phyloP scores from a whole-genome alignment of 1,140 invertebrate species.

The Sarcophaga peregrina region DNA sequence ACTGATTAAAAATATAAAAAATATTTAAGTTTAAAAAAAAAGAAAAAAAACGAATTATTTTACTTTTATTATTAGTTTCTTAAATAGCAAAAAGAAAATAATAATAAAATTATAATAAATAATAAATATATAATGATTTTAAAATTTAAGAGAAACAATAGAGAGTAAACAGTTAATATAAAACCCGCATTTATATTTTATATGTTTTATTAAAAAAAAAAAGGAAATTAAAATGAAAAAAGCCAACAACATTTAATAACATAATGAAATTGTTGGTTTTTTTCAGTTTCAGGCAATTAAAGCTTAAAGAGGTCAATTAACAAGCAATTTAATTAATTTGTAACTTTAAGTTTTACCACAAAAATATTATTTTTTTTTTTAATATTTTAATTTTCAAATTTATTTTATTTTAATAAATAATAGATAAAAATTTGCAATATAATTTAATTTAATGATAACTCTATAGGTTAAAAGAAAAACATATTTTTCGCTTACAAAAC shows the following conservation, averaged over 20 bases:
- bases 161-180: too few relatives aligned
- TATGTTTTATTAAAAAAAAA: background rate
- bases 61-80: background rate
- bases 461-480: too few relatives aligned
- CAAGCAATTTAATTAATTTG: background rate
- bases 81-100: constrained; percentile 6
- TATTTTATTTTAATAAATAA: background rate
- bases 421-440: constrained; percentile 29
- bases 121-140: background rate
- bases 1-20: constrained; percentile 47
- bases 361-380: too few relatives aligned
- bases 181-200: background rate
- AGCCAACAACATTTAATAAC: background rate
- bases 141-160: background rate
- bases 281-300: background rate
- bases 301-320: background rate
- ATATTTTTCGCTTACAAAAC: background rate
- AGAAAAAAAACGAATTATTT: background rate
- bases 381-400: too few relatives aligned
- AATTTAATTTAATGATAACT: background rate
- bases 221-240: background rate
- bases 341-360: too few relatives aligned
- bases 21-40: background rate
- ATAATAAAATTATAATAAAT: constrained; percentile 5
- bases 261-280: background rate